Evolutionary conservation across 1,140 invertebrate species (phyloP), one percentile per base, ranked within the genome.

Genomic region (Ylistrum balloti): DNA sequence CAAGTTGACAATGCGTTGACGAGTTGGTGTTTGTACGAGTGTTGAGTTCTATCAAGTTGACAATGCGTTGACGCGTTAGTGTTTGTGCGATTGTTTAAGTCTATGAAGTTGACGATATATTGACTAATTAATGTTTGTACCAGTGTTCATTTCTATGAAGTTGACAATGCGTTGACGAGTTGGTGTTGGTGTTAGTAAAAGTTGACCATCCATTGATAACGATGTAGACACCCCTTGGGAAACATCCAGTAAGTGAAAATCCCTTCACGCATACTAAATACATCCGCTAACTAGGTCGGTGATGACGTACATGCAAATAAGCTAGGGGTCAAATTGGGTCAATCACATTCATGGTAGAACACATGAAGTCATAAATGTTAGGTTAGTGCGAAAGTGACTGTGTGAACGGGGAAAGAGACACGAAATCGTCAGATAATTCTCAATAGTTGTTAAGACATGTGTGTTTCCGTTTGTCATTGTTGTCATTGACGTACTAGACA

Each of bases 261-360:
- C 56, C 56, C 56, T 74, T 74, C 56, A 74, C 41, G 56, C 56
- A 74, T 28, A 28, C 56, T 74, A 74, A 17, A 74, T 74, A 74
- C 56, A 74, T 17, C n/a, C 56, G 56, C 56, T 74, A 74, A 74
- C 56, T 74, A 28, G 56, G 56, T 74, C 56, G 56, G 1, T n/a
- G 56, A 74, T 74, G 56, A 74, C 56, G 56, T 74, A 74, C 56
- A 74, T 74, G 56, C 56, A 74, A 74, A 74, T 74, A n/a, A 74
- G 56, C n/a, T 9, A 74, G 56, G 56, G 56, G 56, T 74, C 56
- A 74, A 45, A 74, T n/a, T 74, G 56, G 56, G 56, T 74, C 56
- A 74, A 74, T 74, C n/a, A 28, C 56, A 74, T 74, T 74, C 22
- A 74, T 74, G 22, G 56, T 74, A n/a, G 9, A 74, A 28, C 56